Base-by-base conservation (phyloP, 2,797 vertebrate genomes). In the Eulemur rubriventer region DNA sequence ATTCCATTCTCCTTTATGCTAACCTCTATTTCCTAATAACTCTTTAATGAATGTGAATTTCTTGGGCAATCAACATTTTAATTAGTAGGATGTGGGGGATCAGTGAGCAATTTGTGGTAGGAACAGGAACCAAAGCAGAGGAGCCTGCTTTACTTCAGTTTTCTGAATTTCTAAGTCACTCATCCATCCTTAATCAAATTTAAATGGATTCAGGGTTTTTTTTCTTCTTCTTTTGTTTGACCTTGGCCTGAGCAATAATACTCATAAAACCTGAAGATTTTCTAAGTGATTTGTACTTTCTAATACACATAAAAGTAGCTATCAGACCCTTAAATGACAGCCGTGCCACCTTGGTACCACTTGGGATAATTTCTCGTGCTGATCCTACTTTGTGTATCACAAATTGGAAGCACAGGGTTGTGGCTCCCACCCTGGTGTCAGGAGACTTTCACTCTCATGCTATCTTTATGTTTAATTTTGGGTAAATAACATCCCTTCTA, bases 41-140 rank as follows among this genome's bases (percentile, higher is more conserved):
- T 93, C 70, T 93, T n/a, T 91, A 81, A 78, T 46, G 48, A 76
- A 67, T 72, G 13, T 83, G 16, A 10, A 43, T 95, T 84, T 83
- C 35, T 67, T 89, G 65, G 22, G 2, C 84, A 84, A 87, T 76
- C 88, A 92, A 14, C 22, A 70, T 43, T 84, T 93, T 92, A 92
- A 81, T 69, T 48, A 94, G 61, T 82, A 57, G 43, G 55, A 73
- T 93, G 30, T 52, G 30, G 46, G 57, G n/a, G 20, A 75, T 89
- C 55, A 63, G 52, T 48, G 70, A 95, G 26, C 22, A 81, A 30
- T 84, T 38, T 35, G 48, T n/a, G 6, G 24, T 30, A 84, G 30
- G 41, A 94, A 83, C 67, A 94, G 55, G 38, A 65, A n/a, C 35
- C n/a, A 35, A 83, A 48, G 9, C 11, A 81, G 38, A 63, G 24